Conservation (phyloP, 2,888 invertebrate genomes). For the Tetragnatha montana region DNA sequence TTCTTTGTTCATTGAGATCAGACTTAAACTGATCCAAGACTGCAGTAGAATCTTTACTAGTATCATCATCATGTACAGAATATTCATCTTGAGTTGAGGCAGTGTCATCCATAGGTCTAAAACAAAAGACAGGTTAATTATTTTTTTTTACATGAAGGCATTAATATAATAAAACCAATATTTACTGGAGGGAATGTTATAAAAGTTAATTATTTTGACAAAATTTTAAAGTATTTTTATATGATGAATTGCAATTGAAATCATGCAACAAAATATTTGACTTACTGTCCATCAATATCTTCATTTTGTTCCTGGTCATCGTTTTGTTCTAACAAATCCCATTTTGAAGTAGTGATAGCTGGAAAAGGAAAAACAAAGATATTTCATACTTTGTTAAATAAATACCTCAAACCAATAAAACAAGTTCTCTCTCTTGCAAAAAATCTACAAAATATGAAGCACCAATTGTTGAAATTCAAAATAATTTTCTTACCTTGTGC, state of each 20-base stretch:
- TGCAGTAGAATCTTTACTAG: conserved; percentile 65
- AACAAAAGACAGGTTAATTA: neutral
- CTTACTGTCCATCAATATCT: conserved; percentile 80
- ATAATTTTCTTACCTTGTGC: conserved; percentile 68
- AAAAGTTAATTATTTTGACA: neutral
- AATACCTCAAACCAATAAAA: neutral
- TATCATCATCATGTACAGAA: conserved; percentile 62
- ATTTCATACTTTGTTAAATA: neutral
- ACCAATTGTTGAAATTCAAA: no score
- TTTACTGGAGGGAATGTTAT: no score
- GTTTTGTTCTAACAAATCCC: conserved; percentile 84
- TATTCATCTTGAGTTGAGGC: conserved; percentile 58
- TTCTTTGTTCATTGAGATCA: conserved; percentile 72
- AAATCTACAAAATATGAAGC: neutral
- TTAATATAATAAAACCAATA: neutral
- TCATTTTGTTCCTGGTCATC: conserved; percentile 77
- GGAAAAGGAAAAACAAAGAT: neutral
- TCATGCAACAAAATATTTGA: neutral
- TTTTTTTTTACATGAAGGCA: neutral
- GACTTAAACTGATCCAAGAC: conserved; percentile 68
- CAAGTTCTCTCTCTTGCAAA: neutral
- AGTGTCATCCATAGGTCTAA: conserved; percentile 65
- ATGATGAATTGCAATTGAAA: neutral
- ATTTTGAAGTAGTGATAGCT: conserved; percentile 91
- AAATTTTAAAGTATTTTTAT: no score